phyloP scores from a whole-genome alignment of 2,888 invertebrate genomes.

The Cotesia congregata region DNA sequence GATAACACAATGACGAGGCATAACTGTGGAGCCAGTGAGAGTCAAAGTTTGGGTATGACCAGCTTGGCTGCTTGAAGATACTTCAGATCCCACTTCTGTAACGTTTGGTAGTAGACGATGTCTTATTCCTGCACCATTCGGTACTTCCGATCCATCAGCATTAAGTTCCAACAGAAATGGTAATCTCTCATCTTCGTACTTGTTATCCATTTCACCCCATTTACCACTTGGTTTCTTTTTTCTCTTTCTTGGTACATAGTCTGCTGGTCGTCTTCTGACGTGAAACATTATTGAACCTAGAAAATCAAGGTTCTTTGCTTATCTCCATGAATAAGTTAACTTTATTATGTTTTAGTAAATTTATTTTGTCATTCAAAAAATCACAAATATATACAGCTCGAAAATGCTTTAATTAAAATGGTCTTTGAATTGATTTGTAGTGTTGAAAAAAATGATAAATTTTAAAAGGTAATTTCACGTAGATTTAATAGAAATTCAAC shows the following conservation, averaged over 20 bases:
- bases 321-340: too few relatives aligned
- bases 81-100: conserved; percentile 83
- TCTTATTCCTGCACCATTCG: conserved; percentile 67
- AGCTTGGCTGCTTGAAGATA: conserved; percentile 74
- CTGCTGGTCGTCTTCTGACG: conserved; percentile 92
- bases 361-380: too few relatives aligned
- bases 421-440: too few relatives aligned
- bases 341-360: too few relatives aligned
- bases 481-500: too few relatives aligned
- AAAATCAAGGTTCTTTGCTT: background rate
- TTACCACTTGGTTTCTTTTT: conserved; percentile 82
- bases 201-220: conserved; percentile 72
- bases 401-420: too few relatives aligned
- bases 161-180: conserved; percentile 86
- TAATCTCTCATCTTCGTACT: conserved; percentile 73
- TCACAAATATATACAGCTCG: too few relatives aligned
- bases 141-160: conserved; percentile 77
- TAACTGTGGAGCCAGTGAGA: conserved; percentile 91
- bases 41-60: conserved; percentile 75
- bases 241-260: conserved; percentile 89
- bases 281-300: conserved; percentile 97
- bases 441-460: too few relatives aligned
- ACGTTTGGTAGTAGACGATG: conserved; percentile 76
- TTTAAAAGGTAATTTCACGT: too few relatives aligned
- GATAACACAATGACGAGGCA: conserved; percentile 95